Percentiles rank a stretch among this genome's conserved stretches.
Conservation (phyloP, 2,113 vertebrate genomes). For the Cebidichthys violaceus region DNA sequence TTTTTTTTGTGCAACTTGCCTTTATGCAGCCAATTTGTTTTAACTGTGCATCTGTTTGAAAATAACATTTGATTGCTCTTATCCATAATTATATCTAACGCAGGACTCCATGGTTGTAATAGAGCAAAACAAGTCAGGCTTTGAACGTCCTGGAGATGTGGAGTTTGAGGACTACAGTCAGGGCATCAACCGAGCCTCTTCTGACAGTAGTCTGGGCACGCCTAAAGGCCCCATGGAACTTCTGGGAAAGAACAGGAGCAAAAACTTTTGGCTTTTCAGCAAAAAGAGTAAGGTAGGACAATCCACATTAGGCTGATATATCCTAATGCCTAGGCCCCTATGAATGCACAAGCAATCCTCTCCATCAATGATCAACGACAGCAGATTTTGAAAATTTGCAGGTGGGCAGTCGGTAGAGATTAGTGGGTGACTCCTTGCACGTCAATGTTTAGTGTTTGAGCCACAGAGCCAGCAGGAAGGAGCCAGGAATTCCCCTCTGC, state of each 20-base stretch:
- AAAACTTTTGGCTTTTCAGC: constrained; percentile 90
- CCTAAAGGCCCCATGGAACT: constrained; percentile 86
- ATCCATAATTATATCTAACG: constrained; percentile 10
- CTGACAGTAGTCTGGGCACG: constrained; percentile 90
- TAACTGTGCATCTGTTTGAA: constrained; percentile 12
- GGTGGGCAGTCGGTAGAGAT: constrained; percentile 16
- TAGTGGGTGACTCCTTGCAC: constrained; percentile 24
- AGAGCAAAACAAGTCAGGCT: constrained; percentile 92
- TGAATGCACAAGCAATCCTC: neutral
- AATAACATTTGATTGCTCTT: constrained; percentile 16
- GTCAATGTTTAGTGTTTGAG: constrained; percentile 22
- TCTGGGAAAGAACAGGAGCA: constrained; percentile 84
- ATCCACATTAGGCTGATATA: neutral
- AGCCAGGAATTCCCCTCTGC: constrained; percentile 40
- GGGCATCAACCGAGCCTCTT: constrained; percentile 88
- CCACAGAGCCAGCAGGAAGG: constrained; percentile 21
- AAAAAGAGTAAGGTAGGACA: constrained; percentile 91
- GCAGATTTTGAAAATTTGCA: neutral
- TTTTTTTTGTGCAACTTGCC: constrained; percentile 13
- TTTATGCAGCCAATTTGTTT: constrained; percentile 12
- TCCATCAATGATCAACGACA: neutral
- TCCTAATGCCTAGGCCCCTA: neutral
- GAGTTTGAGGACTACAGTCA: constrained; percentile 95
- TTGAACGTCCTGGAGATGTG: constrained; percentile 89
- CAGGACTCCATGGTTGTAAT: constrained; percentile 90